These are phyloP conservation scores for Zosterops japonicus DNA, from an alignment of 2,113 vertebrate genomes.

Conservation along the genomic window DNA sequence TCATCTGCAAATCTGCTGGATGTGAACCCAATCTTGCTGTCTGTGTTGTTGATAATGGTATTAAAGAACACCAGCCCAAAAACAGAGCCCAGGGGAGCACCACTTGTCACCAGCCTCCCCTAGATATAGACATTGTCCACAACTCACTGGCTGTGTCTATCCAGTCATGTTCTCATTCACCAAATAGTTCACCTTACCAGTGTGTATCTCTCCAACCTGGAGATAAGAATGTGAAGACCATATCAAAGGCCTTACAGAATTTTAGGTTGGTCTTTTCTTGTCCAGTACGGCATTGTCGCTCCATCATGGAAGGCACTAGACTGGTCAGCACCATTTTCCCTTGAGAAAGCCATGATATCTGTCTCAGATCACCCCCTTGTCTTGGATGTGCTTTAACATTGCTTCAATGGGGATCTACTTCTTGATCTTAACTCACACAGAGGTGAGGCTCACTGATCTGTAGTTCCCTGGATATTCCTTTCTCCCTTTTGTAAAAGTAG, in stretches of 20 bases:
- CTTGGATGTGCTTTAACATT: neutral
- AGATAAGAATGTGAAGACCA: neutral
- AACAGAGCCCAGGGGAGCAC: too few relatives aligned
- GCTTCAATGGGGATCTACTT: neutral
- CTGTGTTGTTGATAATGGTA: neutral
- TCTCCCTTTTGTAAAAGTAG: neutral
- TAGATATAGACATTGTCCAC: neutral
- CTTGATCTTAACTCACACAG: neutral
- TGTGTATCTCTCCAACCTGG: neutral
- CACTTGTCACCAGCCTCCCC: neutral
- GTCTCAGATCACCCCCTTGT: neutral
- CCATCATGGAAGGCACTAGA: neutral
- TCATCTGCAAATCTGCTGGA: neutral
- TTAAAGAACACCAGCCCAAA: neutral
- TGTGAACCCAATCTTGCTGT: rapidly evolving
- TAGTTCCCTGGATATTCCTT: neutral
- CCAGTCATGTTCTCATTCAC: neutral
- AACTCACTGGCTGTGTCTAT: neutral
- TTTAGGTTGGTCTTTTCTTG: neutral
- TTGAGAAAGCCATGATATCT: neutral
- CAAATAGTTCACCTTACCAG: neutral
- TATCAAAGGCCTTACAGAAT: neutral
- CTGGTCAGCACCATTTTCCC: neutral
- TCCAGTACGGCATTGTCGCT: neutral
- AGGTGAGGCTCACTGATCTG: neutral